Evolutionary conservation across 2,888 invertebrate genomes (phyloP), one percentile per base, ranked within the genome.

Genomic region (Melieria picta): DNA sequence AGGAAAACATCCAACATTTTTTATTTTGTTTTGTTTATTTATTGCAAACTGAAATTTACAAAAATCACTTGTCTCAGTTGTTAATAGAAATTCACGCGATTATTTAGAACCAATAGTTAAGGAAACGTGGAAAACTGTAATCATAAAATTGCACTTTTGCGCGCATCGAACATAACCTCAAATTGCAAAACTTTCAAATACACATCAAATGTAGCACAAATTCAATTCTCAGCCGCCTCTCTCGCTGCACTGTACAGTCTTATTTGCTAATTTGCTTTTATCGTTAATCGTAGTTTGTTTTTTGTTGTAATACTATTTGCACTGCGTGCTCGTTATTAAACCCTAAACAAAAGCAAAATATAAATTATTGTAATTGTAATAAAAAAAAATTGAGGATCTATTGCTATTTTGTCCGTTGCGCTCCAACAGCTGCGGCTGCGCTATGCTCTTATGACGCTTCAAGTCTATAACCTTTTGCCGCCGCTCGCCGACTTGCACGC

Each of bases 401-500:
- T 16, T 58, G 10, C 10, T 58, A 13, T 10, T 58, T 30, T 30
- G n/a, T 58, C 58, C 10, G 10, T 57, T n/a, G 13, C 13, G 9
- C 57, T 57, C 45, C 10, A 11, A 62, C 47, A 58, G 10, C 16
- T 16, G 45, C 62, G 43, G 9, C 62, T 42, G 10, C 10, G 30
- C 30, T 30, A 11, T 58, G 30, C 48, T 60, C 7, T 4, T 43
- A 45, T 42, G 16, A 30, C 30, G 5, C 10, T 5, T 50, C 58
- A 66, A 56, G 42, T 46, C 50, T 56, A 52, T 70, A 16, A 70
- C 52, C 57, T 72, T 48, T 68, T 72, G 67, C 61, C 68, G 45
- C 50, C 48, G 16, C 48, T n/a, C 71, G 75, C 76, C 64, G 76
- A 72, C 69, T 74, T 72, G 73, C 73, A 72, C 76, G 75, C 74